Conservation (phyloP, 2,888 invertebrate species). For the Protonemura montana region DNA sequence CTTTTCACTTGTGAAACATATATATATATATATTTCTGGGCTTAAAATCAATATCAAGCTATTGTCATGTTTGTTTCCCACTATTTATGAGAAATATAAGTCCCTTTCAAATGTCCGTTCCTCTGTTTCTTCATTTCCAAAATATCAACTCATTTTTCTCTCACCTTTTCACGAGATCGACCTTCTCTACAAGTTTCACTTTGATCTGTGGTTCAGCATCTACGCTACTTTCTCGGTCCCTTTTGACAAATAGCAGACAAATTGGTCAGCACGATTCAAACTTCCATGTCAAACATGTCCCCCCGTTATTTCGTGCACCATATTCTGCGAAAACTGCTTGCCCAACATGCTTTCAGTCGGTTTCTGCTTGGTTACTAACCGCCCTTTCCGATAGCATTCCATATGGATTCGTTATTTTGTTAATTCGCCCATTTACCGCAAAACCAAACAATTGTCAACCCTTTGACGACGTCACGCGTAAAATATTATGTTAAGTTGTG, state of each 20-base stretch:
- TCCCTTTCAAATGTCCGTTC: neutral
- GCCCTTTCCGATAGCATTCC: neutral
- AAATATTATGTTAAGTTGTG: too few relatives aligned
- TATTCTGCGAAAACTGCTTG: neutral
- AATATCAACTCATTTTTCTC: slow-evolving; percentile 20
- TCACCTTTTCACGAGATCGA: slow-evolving; percentile 28
- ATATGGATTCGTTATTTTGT: too few relatives aligned
- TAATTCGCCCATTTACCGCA: too few relatives aligned
- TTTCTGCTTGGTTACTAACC: neutral
- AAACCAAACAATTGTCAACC: too few relatives aligned
- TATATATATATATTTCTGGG: too few relatives aligned
- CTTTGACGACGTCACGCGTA: too few relatives aligned
- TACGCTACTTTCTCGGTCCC: slow-evolving; percentile 28
- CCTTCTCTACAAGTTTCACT: slow-evolving; percentile 26
- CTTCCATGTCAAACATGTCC: neutral
- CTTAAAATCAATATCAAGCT: too few relatives aligned
- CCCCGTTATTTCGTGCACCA: neutral
- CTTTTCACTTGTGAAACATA: too few relatives aligned
- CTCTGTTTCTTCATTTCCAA: neutral
- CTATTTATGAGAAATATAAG: neutral
- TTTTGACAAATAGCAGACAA: slow-evolving; percentile 32
- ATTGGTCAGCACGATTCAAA: slow-evolving; percentile 15
- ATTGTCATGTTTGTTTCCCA: too few relatives aligned
- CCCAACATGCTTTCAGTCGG: neutral
- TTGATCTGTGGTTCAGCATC: slow-evolving; percentile 26